Base-by-base conservation (phyloP, 2,888 invertebrate genomes). In the Laothoe populi region DNA sequence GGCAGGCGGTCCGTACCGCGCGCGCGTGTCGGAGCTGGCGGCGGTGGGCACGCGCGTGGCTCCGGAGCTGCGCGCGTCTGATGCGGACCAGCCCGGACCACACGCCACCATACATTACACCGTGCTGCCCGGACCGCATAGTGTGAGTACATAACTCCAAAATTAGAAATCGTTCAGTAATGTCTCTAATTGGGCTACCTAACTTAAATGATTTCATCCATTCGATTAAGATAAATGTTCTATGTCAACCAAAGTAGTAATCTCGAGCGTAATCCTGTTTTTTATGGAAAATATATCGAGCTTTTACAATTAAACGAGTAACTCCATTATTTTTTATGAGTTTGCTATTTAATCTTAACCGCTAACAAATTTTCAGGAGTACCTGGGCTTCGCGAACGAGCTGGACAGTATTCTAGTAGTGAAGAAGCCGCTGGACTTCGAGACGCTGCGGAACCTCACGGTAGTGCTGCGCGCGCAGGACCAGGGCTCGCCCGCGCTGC, bases 41-140 rank as follows among this genome's bases (percentile, higher is more conserved):
- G 95, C 95, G 4, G 92, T 92, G 4, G 96, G 96, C 8, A 93
- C 95, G 24, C 89, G 97, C 70, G 96, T 98, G 60, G 90, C 97
- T n/a, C 96, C 95, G 78, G 95, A 96, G 2, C 96, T 97, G 31
- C 93, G 96, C 63, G 98, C 98, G 2, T 82, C 95, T 13, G 98
- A 98, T 88, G 95, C 95, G 40, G 98, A 98, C 92, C 97, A 98
- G 87, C 96, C 96, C 57, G 98, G 98, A 5, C 97, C 97, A 7
- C 97, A 96, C 86, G 97, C 97, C 42, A 97, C 97, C 4, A 95
- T 98, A 38, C 96, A 96, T 80, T 98, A 98, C 87, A 94, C 95
- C 49, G 95, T 98, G 64, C 93, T 97, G 66, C 95, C 96, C 0
- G 97, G 97, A n/a, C 95, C 95, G 0, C 94, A 96, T 85, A 95